These are phyloP conservation scores for Hyalella azteca DNA, from an alignment of 2,888 invertebrate genomes.

Conservation along the genomic window DNA sequence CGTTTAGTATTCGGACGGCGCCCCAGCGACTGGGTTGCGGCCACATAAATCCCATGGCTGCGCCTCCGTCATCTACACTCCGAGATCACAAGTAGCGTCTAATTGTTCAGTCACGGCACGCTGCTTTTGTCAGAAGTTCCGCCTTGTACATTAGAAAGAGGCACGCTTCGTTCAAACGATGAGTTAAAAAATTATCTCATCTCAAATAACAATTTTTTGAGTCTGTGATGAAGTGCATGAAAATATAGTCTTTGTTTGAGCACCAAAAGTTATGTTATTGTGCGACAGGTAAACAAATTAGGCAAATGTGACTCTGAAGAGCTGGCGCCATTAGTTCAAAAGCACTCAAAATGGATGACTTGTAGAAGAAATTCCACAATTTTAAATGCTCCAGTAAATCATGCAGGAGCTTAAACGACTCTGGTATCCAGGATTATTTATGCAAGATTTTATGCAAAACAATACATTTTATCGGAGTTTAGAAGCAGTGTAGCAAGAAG, in stretches of 20 bases:
- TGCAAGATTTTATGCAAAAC: no score
- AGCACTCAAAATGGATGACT: no score
- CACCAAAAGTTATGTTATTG: no score
- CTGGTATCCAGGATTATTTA: no score
- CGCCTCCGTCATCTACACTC: background rate
- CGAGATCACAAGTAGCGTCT: slow-evolving; percentile 8
- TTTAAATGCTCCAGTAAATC: no score
- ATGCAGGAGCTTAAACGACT: no score
- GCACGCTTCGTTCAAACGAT: background rate
- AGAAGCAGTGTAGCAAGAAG: slow-evolving; percentile 4
- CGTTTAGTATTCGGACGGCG: background rate
- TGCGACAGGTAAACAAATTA: no score
- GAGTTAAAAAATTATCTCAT: background rate
- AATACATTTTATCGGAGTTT: no score
- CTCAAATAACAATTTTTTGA: background rate
- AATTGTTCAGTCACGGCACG: background rate
- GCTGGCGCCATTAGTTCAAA: no score
- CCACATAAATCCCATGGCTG: background rate
- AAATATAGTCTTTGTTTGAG: no score
- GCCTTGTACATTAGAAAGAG: background rate
- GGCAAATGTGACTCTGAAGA: no score
- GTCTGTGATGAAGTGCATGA: background rate
- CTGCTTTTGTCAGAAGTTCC: slow-evolving; percentile 9
- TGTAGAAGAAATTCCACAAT: no score
- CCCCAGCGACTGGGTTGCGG: background rate